A percentile compares a stretch with the other conserved stretches of the same genome.
These are phyloP conservation scores for Falco biarmicus DNA, from an alignment of 2,797 vertebrate genomes.

Conservation along the genomic window DNA sequence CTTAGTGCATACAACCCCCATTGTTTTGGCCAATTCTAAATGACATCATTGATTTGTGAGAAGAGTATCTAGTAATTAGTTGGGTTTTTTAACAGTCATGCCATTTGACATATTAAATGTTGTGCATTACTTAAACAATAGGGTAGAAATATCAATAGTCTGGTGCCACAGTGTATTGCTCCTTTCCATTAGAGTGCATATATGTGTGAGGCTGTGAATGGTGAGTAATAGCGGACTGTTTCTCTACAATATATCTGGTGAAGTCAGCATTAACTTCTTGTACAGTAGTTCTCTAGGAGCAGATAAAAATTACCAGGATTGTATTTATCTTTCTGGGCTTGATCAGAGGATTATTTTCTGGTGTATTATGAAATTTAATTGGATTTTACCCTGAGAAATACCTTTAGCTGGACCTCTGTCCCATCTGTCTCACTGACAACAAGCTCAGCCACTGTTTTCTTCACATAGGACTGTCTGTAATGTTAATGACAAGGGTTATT, in stretches of 20 bases:
- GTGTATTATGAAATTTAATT: slow-evolving; percentile 42
- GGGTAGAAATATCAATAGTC: slow-evolving; percentile 65
- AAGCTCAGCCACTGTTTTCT: not conserved
- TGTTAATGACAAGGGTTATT: slow-evolving; percentile 32
- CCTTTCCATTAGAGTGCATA: slow-evolving; percentile 62
- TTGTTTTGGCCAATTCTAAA: slow-evolving; percentile 26
- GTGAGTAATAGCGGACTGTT: slow-evolving; percentile 42
- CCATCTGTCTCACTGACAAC: not conserved
- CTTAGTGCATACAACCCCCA: not conserved
- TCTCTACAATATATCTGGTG: slow-evolving; percentile 45
- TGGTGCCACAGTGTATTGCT: slow-evolving; percentile 58
- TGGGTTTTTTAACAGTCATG: not conserved
- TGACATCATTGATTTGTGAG: slow-evolving; percentile 58
- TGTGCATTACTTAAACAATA: slow-evolving; percentile 53
- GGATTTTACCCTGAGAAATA: slow-evolving; percentile 40
- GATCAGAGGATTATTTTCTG: slow-evolving; percentile 30
- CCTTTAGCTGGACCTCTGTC: slow-evolving; percentile 17
- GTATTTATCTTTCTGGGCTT: slow-evolving; percentile 47
- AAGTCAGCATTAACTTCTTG: slow-evolving; percentile 56
- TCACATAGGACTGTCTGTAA: slow-evolving; percentile 25
- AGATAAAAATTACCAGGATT: slow-evolving; percentile 42
- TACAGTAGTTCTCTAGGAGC: slow-evolving; percentile 33
- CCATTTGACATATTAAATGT: slow-evolving; percentile 59
- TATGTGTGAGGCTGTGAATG: slow-evolving; percentile 4
- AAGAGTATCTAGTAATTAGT: slow-evolving; percentile 53